Base-by-base conservation (phyloP, 2,113 vertebrate genomes). In the Pristiophorus japonicus region DNA sequence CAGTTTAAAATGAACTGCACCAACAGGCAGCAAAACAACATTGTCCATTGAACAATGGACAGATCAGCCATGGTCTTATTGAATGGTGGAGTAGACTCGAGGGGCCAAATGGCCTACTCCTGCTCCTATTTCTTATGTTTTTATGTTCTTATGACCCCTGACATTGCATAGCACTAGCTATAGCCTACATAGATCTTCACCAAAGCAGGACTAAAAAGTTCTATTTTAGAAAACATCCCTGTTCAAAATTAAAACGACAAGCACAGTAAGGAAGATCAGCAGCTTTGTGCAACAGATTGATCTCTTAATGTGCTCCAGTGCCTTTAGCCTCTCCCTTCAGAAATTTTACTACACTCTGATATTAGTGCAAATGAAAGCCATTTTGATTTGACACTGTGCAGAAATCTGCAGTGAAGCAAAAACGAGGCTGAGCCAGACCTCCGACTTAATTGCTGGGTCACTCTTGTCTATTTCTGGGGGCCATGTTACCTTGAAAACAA, bases 341-440 rank as follows among this genome's bases (percentile, higher is more conserved):
- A 38, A 81, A 18, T 18, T n/a, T n/a, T n/a, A n/a, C n/a, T 81
- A 10, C 24, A 81, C 3, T 27, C 20, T 63, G 47, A 38, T 92
- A 65, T 24, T 16, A 22, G 91, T 65, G 38, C 42, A 65, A 63
- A 42, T 10, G 47, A 88, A 88, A 55, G 24, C 3, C 8, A 47
- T 88, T 88, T 24, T 88, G n/a, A 66, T 66, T 93, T 93, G 59
- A 93, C n/a, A 42, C n/a, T 93, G 91, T 42, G 62, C 91, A 93
- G 62, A 42, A 65, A 66, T 93, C n/a, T 42, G n/a, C 51, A 88
- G 91, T 42, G 63, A 38, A 93, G 63, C n/a, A 66, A 66, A 93
- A 93, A 65, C 45, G 91, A 24, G 34, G 91, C n/a, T 27, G 14
- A 24, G n/a, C 5, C 22, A 38, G 20, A 66, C 34, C 91, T 93